Evolutionary conservation across 2,797 vertebrate species (phyloP), one percentile per base, ranked within the genome.

Genomic region (Danionella dracula): DNA sequence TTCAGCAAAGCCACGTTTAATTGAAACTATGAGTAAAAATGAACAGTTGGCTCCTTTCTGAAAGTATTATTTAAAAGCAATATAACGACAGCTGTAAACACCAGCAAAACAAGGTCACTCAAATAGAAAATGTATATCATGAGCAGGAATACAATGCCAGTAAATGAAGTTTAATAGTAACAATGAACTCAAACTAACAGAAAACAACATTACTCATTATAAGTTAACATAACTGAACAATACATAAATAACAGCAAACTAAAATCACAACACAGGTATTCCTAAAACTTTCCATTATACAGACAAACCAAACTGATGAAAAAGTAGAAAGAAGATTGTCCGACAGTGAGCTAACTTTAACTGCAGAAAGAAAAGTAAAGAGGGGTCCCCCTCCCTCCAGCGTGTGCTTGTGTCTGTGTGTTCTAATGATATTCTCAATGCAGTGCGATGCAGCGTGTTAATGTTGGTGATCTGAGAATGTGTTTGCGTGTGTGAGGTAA

Each of bases 161-260:
- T 60, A 57, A 71, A 62, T 54, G 2, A 65, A 57, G 41, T 75
- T 77, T 77, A 72, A 75, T 57, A 53, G 15, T 57, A 57, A 66
- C 34, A 1, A 49, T 41, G 34, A 50, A 57, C 37, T 69, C 19
- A 50, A 54, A 41, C 72, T 74, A 62, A 62, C 62, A 74, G 66
- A 64, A 64, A 77, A 72, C 17, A 44, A 67, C 42, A 64, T 40
- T 27, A 27, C 32, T 46, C 34, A 5, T 23, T 55, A 45, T 69
- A 45, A 51, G 53, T 58, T 51, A 68, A 68, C 65, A 45, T 51
- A 54, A 65, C 23, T 17, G 46, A 71, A 67, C 38, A 64, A 53
- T 57, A 74, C 53, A 71, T 46, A 44, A 72, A 66, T 58, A 75
- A 64, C 63, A 64, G 45, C 49, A 46, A 72, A 10, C 68, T 74